Evolutionary conservation across 2,888 invertebrate genomes (phyloP).

Genomic region (Clostera curtula): DNA sequence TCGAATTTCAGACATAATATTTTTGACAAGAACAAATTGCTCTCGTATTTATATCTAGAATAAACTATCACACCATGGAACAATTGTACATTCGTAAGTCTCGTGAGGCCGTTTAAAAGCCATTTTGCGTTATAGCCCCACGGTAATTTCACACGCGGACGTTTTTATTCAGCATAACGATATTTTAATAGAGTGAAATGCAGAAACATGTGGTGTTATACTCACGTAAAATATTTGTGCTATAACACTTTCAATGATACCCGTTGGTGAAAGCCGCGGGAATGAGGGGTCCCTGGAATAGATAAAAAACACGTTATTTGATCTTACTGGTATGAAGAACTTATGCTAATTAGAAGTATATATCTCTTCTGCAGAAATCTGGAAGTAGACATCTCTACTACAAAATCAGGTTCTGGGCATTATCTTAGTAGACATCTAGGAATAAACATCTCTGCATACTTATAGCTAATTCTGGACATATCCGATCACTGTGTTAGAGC

Average conservation of each 20-base stretch:
- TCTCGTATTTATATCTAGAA: too few species aligned
- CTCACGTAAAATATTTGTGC: constrained; percentile 73
- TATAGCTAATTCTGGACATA: too few species aligned
- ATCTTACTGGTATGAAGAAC: too few species aligned
- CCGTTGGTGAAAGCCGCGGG: constrained; percentile 99
- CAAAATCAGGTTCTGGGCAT: too few species aligned
- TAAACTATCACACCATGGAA: neutral
- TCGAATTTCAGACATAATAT: too few species aligned
- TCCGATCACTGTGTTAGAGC: too few species aligned
- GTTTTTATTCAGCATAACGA: constrained; percentile 51
- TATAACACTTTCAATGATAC: constrained; percentile 89
- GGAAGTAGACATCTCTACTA: too few species aligned
- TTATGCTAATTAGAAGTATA: too few species aligned
- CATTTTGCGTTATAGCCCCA: constrained; percentile 38
- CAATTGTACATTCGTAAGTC: constrained; percentile 19
- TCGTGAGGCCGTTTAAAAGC: constrained; percentile 37
- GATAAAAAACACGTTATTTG: constrained; percentile 19
- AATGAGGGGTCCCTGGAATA: constrained; percentile 95
- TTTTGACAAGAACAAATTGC: too few species aligned
- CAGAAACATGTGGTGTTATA: constrained; percentile 43
- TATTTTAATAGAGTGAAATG: constrained; percentile 50
- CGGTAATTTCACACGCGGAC: constrained; percentile 38
- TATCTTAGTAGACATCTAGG: too few species aligned
- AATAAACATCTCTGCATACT: too few species aligned
- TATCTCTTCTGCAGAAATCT: too few species aligned